Evolutionary conservation across 2,797 vertebrate genomes (phyloP), one percentile per base, ranked within the genome.

Genomic region (Danio aesculapii): DNA sequence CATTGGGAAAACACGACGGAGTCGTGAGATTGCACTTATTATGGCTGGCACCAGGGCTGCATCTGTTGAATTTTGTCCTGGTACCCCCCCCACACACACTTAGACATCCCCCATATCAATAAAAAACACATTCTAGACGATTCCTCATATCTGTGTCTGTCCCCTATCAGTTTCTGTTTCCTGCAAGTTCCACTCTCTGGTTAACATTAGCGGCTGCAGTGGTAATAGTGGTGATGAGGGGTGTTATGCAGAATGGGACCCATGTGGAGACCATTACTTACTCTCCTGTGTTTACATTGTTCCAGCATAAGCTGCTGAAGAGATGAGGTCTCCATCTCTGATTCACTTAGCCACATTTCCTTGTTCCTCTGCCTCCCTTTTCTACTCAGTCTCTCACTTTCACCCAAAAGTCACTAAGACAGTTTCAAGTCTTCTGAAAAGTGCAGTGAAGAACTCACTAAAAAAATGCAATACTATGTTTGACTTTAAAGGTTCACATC

Each of bases 251-350:
- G 70, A 71, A 61, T 8, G 14, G 64, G 44, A 69, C 77, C 84
- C 88, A 89, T 87, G 84, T 88, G 87, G 90, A 90, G 87, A 88
- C 86, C 83, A 89, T 90, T 91, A 86, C 64, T 53, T 88, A 80
- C 79, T 89, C 87, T 82, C 77, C 68, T 7, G 85, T 88, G 78
- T 90, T 91, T 91, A 84, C 72, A 87, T 84, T 90, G 82, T 72
- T 77, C 17, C 75, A 70, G 70, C 11, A 66, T 75, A 62, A 80
- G 76, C 49, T 12, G 53, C 74, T 16, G 7, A 82, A 80, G 12
- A 13, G 63, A 21, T 6, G 10, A 64, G 41, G 12, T 73, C 77
- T 58, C 43, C 39, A 12, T 67, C 7, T 16, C 57, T 30, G 13
- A 64, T 64, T 58, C 63, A 13, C 43, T 9, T 50, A 6, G 46